Percentiles rank a stretch among this genome's conserved stretches.
Evolutionary conservation across 2,113 vertebrate species (phyloP).

Genomic region (Vicugna pacos): DNA sequence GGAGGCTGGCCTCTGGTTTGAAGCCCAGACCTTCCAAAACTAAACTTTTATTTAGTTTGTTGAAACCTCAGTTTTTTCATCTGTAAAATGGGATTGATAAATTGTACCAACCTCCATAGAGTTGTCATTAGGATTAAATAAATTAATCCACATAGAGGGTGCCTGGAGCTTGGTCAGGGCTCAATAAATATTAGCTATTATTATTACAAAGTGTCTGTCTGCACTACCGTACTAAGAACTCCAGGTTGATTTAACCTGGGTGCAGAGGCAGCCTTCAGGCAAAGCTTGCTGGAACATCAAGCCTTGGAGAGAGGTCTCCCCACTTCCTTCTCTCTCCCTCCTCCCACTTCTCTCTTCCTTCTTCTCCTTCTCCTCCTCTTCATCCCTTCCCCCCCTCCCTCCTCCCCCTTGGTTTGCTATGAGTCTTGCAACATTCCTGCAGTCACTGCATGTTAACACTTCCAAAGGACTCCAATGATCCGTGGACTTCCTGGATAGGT

Average conservation of each 20-base stretch:
- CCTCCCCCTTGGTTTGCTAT: neutral
- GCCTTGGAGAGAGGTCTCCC: neutral
- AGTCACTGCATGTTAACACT: neutral
- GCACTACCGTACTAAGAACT: neutral
- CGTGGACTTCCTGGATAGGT: neutral
- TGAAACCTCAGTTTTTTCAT: neutral
- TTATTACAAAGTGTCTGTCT: neutral
- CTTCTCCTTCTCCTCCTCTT: neutral
- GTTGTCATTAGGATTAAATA: neutral
- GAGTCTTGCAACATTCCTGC: neutral
- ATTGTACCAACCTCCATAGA: neutral
- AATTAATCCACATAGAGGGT: neutral
- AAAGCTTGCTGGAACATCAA: neutral
- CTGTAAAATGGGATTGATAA: neutral
- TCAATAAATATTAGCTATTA: neutral
- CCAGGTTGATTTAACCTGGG: neutral
- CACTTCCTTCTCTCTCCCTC: too few species aligned
- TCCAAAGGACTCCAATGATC: neutral
- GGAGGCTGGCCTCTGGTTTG: neutral
- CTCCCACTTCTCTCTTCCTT: rapidly evolving
- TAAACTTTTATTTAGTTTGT: neutral
- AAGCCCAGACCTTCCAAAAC: neutral
- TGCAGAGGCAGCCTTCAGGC: neutral
- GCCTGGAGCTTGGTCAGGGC: neutral
- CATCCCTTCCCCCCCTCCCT: rapidly evolving